Evolutionary conservation across 1,140 invertebrate genomes (phyloP).

Genomic region (Stratiolaelaps scimitus): DNA sequence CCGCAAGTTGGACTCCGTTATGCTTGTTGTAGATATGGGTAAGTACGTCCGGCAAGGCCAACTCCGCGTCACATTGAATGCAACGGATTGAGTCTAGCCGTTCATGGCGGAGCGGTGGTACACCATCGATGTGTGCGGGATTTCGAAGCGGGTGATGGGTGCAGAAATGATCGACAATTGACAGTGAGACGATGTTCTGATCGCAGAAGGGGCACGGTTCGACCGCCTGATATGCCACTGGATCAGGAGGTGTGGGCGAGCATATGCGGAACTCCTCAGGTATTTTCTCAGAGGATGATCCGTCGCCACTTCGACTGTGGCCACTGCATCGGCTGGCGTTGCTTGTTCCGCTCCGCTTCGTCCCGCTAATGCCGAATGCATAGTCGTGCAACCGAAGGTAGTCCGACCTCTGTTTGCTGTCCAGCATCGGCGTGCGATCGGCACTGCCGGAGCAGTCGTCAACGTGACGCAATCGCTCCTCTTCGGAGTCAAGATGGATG

Average conservation of each 20-base stretch:
- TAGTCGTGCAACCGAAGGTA: slow-evolving; percentile 9
- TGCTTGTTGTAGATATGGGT: slow-evolving; percentile 5
- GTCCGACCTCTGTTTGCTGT: slow-evolving; percentile 16
- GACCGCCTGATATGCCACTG: neutral
- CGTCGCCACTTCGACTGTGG: neutral
- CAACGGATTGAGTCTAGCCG: neutral
- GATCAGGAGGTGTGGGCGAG: too few species aligned
- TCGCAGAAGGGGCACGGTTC: slow-evolving; percentile 1
- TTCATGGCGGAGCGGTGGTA: neutral
- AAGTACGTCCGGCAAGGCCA: neutral
- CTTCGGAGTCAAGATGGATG: too few species aligned
- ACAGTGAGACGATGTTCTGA: neutral
- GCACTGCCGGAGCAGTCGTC: neutral
- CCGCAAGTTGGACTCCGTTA: neutral
- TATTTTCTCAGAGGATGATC: too few species aligned
- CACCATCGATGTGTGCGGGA: neutral
- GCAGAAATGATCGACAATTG: neutral
- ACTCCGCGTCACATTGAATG: neutral
- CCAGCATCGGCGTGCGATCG: neutral
- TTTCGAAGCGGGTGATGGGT: neutral
- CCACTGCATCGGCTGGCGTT: neutral
- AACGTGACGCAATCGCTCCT: neutral
- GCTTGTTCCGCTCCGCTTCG: neutral
- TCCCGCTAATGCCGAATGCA: neutral
- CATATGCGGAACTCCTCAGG: too few species aligned